Base-by-base conservation (phyloP, 2,113 vertebrate genomes). In the Siniperca knerii region DNA sequence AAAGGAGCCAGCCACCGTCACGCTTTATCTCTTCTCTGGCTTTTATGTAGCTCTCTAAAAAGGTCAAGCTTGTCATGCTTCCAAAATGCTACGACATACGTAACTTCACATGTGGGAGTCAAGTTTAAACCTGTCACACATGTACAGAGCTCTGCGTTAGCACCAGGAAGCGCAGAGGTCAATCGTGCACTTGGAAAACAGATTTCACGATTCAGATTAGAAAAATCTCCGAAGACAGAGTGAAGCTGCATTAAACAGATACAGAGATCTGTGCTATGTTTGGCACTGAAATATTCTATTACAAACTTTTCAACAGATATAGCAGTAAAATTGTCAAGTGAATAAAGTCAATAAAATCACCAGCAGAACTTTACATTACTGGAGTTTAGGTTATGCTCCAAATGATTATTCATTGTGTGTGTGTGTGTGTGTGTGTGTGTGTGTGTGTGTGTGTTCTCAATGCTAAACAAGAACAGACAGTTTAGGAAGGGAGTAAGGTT, bases 401-500 rank as follows among this genome's bases (percentile, higher is more conserved):
- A 52, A 65, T 60, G 35, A 55, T 15, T 68, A 77, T 77, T 64
- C 58, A 57, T 21, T 57, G 6, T 54, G 13, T 16, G 3, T 33
- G 55, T 77, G 55, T 64, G 40, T 73, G 35, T 37, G 25, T 64
- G 58, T 64, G 44, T 77, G 60, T 64, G 75, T 40, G 81, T 75
- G 67, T 74, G 60, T 74, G 75, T 40, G 75, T 40, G 81, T 75
- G 67, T 74, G 60, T 74, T 66, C 33, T 80, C 25, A 66, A 29
- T 21, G 60, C 77, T 82, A 72, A 90, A 86, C 60, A 1, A 70
- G 68, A 82, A 44, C 6, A 75, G 86, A 86, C 82, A 87, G 71
- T 73, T 81, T 82, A 73, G 78, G 35, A 85, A 46, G 62, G 44
- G 69, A 16, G 25, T 90, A 20, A 4, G 15, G 82, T 78, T 90